Conservation (phyloP, 2,888 invertebrate genomes). For the Teinopalpus imperialis region DNA sequence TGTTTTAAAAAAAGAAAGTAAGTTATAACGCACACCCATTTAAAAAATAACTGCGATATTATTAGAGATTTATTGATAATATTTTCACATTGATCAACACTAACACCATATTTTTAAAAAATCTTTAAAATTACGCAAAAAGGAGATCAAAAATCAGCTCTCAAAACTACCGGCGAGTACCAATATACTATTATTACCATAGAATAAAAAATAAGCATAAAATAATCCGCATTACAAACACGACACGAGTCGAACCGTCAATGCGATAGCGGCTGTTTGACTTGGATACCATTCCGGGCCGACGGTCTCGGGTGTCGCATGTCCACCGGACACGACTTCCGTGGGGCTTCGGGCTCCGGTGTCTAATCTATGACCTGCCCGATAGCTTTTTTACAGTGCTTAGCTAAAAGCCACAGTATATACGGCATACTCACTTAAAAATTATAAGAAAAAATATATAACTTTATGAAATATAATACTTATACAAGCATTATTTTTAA, state of each 20-base stretch:
- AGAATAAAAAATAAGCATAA: constrained; percentile 9
- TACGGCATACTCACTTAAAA: background rate
- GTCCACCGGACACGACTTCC: constrained; percentile 60
- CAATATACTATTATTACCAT: background rate
- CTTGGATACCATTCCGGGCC: constrained; percentile 31
- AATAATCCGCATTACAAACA: constrained; percentile 7
- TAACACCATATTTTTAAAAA: too few species aligned
- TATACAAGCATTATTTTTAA: too few species aligned
- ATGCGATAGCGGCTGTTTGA: constrained; percentile 19
- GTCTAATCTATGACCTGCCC: constrained; percentile 55
- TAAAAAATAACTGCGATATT: too few species aligned
- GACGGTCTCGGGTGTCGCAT: constrained; percentile 49
- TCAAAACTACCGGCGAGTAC: too few species aligned
- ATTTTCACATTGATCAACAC: too few species aligned
- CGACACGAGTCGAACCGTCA: constrained; percentile 10
- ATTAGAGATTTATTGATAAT: too few species aligned
- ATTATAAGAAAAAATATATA: too few species aligned
- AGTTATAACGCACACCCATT: too few species aligned
- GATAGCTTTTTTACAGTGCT: constrained; percentile 34
- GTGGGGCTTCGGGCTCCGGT: constrained; percentile 65
- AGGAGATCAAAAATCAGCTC: too few species aligned
- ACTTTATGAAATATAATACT: too few species aligned
- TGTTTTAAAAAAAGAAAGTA: too few species aligned
- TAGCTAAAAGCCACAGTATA: constrained; percentile 26
- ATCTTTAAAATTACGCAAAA: too few species aligned